Conservation (phyloP, 92 coral and sea anemone genomes). For the Diadumene lineata region DNA sequence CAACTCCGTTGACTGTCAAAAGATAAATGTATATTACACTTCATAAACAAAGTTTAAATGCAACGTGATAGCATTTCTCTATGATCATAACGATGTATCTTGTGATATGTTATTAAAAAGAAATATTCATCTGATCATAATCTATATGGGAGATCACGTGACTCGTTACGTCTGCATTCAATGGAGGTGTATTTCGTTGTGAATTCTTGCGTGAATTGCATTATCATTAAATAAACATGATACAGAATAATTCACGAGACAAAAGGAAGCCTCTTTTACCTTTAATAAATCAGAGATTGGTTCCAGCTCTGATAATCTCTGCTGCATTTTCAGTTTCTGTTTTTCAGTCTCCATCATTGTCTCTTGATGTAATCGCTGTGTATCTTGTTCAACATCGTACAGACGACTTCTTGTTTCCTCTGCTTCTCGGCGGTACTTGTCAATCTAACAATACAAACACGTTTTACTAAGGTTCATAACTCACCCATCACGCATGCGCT, state of each 20-base stretch:
- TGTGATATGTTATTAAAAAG: too few species aligned
- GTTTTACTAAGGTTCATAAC: too few species aligned
- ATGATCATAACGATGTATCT: too few species aligned
- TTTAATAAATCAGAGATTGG: slow-evolving; percentile 92
- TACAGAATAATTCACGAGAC: background rate
- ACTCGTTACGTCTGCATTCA: too few species aligned
- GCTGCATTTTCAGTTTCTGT: slow-evolving; percentile 81
- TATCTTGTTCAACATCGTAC: slow-evolving; percentile 83
- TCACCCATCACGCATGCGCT: too few species aligned
- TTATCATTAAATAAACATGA: too few species aligned
- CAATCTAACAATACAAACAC: slow-evolving; percentile 56
- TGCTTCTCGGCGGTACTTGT: slow-evolving; percentile 93
- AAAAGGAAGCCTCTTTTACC: slow-evolving; percentile 55
- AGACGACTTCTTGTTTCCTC: slow-evolving; percentile 76
- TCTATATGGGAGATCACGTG: too few species aligned
- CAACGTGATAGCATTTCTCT: too few species aligned
- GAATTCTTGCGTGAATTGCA: too few species aligned
- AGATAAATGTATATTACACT: background rate
- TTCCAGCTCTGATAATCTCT: slow-evolving; percentile 92
- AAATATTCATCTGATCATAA: too few species aligned
- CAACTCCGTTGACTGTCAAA: slow-evolving; percentile 71
- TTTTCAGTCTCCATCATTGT: slow-evolving; percentile 85
- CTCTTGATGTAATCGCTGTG: slow-evolving; percentile 86
- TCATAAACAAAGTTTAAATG: too few species aligned
- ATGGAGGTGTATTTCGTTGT: too few species aligned